These are phyloP conservation scores for Cheilosia urbana DNA, from an alignment of 2,888 invertebrate genomes.

Conservation along the genomic window DNA sequence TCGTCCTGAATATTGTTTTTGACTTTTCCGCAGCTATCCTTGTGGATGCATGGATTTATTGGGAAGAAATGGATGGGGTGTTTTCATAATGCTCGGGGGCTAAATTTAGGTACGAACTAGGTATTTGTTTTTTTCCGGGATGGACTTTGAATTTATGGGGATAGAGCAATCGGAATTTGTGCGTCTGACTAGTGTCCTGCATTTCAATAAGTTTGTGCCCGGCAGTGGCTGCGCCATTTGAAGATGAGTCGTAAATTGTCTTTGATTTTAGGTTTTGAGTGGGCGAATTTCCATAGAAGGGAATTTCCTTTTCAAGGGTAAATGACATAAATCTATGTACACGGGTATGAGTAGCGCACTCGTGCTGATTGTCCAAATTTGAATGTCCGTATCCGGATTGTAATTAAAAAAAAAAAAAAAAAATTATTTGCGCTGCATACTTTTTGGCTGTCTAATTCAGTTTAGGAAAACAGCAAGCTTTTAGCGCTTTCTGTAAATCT, in stretches of 20 bases:
- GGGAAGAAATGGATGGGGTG: slow-evolving; percentile 8
- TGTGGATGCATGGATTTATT: slow-evolving; percentile 34
- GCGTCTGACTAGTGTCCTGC: slow-evolving; percentile 18
- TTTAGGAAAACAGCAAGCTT: no score
- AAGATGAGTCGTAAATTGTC: slow-evolving; percentile 20
- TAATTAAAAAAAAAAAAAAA: no score
- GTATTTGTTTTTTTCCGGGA: background rate
- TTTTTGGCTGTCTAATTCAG: no score
- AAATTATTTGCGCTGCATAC: no score
- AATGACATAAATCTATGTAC: no score
- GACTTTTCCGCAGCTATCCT: slow-evolving; percentile 17
- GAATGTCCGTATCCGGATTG: no score
- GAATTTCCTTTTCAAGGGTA: no score
- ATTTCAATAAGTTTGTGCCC: background rate
- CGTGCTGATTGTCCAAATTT: no score
- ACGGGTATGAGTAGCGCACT: no score
- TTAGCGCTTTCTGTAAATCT: no score
- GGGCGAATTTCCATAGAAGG: background rate
- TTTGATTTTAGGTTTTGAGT: background rate
- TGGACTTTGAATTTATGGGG: slow-evolving; percentile 43
- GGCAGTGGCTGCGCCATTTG: background rate
- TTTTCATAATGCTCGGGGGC: background rate
- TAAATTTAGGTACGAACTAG: background rate
- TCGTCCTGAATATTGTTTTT: slow-evolving; percentile 47
- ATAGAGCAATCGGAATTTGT: slow-evolving; percentile 21